Base-by-base conservation (phyloP, 2,888 invertebrate genomes). In the Belgica antarctica region DNA sequence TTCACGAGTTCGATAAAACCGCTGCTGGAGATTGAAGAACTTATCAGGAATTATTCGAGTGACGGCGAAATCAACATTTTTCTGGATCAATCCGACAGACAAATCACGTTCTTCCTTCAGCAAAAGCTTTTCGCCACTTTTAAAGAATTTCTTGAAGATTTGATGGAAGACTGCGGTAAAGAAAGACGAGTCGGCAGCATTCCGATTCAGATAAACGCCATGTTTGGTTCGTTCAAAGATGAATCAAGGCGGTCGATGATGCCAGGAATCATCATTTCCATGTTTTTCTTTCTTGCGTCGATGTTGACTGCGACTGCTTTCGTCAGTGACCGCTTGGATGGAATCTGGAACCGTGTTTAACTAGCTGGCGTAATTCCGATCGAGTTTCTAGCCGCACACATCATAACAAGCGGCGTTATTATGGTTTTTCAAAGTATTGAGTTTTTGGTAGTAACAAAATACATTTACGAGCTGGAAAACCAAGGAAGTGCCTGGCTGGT, bases 41-140 rank as follows among this genome's bases (percentile, higher is more conserved):
- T 10, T 7, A 15, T 10, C 17, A 22, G 36, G 22, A 34, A 34
- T 28, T n/a, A 19, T n/a, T 1, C 27, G 19, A 1, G 10, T 10
- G 22, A 34, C 15, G 19, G 47, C 8, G 31, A 22, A 34, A 28
- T 68, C 24, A 8, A 28, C 19, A 15, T 68, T 15, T 27, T 52
- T 28, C 34, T 68, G 34, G 68, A 68, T 57, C 68, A 68, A 22
- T 31, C 68, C 5, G 52, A 68, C 34, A 15, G 27, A 2, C 68
- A 68, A 31, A 68, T 57, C 31, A 57, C 57, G 5, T 17, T 31
- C 12, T 57, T 68, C 15, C 7, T 68, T 4, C 25, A 19, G 1
- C 12, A 12, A 15, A 3, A 17, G 4, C 19, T 68, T 8, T 19
- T 25, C 12, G 28, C 19, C 3, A 31, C 57, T 3, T 68, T 28